Base-by-base conservation (phyloP, 2,888 invertebrate species). In the Gasteruption jaculator region DNA sequence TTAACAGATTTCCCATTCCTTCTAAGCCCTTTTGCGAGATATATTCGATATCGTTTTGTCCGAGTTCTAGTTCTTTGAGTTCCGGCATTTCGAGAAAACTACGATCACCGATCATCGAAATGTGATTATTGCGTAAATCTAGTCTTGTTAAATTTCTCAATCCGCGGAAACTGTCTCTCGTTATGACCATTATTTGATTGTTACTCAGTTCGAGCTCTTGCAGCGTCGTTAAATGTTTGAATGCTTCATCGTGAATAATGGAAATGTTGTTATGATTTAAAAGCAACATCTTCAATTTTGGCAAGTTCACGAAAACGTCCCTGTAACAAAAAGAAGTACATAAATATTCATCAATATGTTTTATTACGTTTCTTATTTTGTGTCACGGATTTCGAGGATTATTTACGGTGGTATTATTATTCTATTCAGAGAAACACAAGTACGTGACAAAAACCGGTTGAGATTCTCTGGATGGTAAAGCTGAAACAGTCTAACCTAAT, bases 201-300 rank as follows among this genome's bases (percentile, higher is more conserved):
- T 79, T 78, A 64, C 86, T 87, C 61, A 94, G 73, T 69, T 92
- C 89, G 53, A 95, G 74, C 58, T 85, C 86, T 38, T 85, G 77
- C 38, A 94, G 75, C 57, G 85, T 82, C 38, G 79, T 78, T 63
- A 88, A 74, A 52, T 85, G 79, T 54, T 78, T 77, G 60, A 88
- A 91, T 15, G 94, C 86, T 48, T 86, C 86, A 48, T 91, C 90
- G 56, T 90, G 91, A 49, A 93, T 77, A 22, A 81, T 78, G 46
- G 86, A 84, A 53, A 96, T 79, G 63, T 86, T 85, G 73, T 96
- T 96, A 63, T 85, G 85, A 56, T 90, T 88, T 37, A 96, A 76
- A 49, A 82, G 82, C 26, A 96, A 78, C 48, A 85, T 82, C 56
- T 81, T 80, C 49, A 88, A 71, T 40, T 78, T 76, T 0, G 88